phyloP scores from a whole-genome alignment of 2,797 vertebrate genomes.

The Petrocephalus schoutedeni region DNA sequence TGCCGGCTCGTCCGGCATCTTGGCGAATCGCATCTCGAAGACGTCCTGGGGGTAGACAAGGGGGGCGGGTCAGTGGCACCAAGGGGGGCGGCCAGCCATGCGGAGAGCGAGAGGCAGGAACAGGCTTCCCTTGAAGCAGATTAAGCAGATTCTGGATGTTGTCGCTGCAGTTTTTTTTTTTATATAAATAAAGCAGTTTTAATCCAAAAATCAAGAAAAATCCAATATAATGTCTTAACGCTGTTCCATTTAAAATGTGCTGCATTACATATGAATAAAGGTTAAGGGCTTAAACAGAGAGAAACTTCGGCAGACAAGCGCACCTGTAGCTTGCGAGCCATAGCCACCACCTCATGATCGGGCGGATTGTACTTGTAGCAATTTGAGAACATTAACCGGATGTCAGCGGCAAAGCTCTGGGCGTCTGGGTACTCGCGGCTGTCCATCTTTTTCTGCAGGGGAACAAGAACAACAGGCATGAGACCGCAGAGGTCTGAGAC shows the following conservation, averaged over 20 bases:
- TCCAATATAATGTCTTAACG: background rate
- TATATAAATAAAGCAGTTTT: background rate
- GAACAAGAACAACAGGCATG: background rate
- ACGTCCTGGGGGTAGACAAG: constrained; percentile 69
- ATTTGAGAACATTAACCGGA: constrained; percentile 98
- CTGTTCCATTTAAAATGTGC: background rate
- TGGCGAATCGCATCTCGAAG: constrained; percentile 96
- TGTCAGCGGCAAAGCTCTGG: constrained; percentile 87
- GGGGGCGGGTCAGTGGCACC: background rate
- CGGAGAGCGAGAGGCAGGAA: background rate
- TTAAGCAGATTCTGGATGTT: background rate
- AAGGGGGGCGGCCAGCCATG: background rate
- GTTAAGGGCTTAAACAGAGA: background rate
- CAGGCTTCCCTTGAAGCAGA: background rate
- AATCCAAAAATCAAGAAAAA: background rate
- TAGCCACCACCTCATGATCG: constrained; percentile 93
- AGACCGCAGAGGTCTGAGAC: background rate
- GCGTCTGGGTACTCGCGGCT: constrained; percentile 84
- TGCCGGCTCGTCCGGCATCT: constrained; percentile 88
- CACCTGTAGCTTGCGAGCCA: constrained; percentile 78
- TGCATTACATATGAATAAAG: background rate
- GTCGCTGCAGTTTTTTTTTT: too few species aligned
- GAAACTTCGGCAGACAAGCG: background rate
- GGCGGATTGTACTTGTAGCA: constrained; percentile 98
- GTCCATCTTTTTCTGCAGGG: constrained; percentile 91